These are phyloP conservation scores for Cepaea hortensis DNA, from an alignment of 2,888 invertebrate genomes.

Conservation along the genomic window DNA sequence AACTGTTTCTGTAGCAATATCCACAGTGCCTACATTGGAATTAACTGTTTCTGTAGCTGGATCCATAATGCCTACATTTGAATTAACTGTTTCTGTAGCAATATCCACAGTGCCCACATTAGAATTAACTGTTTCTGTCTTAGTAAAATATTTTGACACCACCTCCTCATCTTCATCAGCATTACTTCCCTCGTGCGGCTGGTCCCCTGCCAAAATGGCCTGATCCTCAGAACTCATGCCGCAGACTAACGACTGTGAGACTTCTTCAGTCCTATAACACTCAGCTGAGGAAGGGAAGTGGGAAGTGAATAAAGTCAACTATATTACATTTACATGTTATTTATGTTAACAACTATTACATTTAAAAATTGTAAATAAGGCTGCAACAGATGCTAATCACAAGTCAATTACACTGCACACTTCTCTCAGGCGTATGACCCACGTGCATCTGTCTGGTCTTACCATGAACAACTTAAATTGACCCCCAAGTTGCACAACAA, in stretches of 20 bases:
- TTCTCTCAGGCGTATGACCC: too few relatives aligned
- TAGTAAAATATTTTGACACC: not conserved
- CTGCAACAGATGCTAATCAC: too few relatives aligned
- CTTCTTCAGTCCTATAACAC: not conserved
- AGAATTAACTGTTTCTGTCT: not conserved
- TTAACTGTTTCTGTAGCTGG: not conserved
- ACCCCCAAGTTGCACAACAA: too few relatives aligned
- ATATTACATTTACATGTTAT: not conserved
- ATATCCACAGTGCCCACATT: not conserved
- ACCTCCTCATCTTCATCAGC: not conserved
- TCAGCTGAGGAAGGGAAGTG: not conserved
- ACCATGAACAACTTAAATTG: too few relatives aligned
- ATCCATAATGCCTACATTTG: not conserved
- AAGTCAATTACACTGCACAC: too few relatives aligned
- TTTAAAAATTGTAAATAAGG: too few relatives aligned
- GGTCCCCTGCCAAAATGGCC: not conserved
- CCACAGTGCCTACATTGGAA: not conserved
- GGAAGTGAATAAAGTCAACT: not conserved
- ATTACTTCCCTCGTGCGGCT: not conserved
- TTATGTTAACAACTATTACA: too few relatives aligned
- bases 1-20: too few relatives aligned
- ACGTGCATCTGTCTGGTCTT: too few relatives aligned
- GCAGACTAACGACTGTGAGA: not conserved
- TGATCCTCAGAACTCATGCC: slow-evolving; percentile 5
- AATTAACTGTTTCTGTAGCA: not conserved